These are phyloP conservation scores for Bombyx mori DNA, from an alignment of 1,140 invertebrate genomes.

Conservation along the genomic window DNA sequence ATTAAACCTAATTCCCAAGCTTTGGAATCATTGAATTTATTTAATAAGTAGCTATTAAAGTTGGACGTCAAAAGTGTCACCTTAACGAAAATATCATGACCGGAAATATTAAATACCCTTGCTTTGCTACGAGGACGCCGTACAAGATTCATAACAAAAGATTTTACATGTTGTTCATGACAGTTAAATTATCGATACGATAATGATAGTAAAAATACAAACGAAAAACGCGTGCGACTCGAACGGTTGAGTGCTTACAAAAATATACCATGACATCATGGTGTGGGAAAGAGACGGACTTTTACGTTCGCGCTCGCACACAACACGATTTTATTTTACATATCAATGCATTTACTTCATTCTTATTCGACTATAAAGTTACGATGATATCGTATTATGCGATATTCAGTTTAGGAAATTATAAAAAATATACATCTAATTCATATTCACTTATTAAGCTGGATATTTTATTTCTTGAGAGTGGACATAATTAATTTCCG, in stretches of 20 bases:
- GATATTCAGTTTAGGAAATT: too few species aligned
- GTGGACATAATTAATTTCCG: constrained; percentile 31
- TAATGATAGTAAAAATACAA: constrained; percentile 42
- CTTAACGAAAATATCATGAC: too few species aligned
- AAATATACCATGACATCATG: constrained; percentile 70
- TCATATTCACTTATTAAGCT: neutral
- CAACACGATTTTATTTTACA: constrained; percentile 33
- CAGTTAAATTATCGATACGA: constrained; percentile 12
- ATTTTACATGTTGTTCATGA: too few species aligned
- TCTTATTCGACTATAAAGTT: constrained; percentile 11
- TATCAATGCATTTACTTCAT: constrained; percentile 48
- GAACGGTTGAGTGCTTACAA: constrained; percentile 45
- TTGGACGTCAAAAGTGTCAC: too few species aligned
- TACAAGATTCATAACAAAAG: too few species aligned
- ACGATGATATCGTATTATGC: neutral
- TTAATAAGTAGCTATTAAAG: too few species aligned
- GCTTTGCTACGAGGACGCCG: too few species aligned
- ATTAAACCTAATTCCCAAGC: too few species aligned
- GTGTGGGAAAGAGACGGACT: constrained; percentile 43
- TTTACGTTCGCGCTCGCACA: constrained; percentile 28
- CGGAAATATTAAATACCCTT: too few species aligned
- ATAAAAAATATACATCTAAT: too few species aligned
- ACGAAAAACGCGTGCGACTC: constrained; percentile 44
- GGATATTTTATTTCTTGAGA: constrained; percentile 10
- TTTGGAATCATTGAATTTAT: too few species aligned